Conservation (phyloP, 2,113 vertebrate species). For the Apodemus sylvaticus region DNA sequence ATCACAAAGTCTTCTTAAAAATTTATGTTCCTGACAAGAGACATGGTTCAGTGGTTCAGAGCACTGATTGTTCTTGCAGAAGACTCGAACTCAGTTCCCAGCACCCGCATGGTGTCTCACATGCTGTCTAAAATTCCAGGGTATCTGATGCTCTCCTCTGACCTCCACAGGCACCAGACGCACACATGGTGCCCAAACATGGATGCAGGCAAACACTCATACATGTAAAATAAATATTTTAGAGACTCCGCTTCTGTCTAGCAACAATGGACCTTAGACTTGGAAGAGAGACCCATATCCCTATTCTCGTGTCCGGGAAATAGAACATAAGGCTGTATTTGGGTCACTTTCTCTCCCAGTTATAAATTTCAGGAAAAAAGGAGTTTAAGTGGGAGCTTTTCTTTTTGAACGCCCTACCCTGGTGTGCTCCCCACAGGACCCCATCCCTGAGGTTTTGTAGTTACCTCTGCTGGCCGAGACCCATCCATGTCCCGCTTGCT, state of each 20-base stretch:
- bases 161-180: background rate
- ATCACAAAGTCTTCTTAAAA: background rate
- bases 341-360: background rate
- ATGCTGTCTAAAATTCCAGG: background rate
- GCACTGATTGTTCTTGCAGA: background rate
- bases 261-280: background rate
- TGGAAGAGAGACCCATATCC: background rate
- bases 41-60: background rate
- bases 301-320: background rate
- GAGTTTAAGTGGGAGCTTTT: background rate
- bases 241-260: constrained; percentile 4
- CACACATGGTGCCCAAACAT: background rate
- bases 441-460: background rate
- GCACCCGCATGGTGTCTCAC: background rate
- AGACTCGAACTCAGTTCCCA: background rate
- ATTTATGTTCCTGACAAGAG: background rate
- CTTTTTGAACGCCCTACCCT: background rate
- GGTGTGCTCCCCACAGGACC: background rate
- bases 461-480: background rate
- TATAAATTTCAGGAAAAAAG: background rate
- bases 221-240: background rate
- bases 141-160: background rate
- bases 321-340: background rate
- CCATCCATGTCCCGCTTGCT: background rate
- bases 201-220: background rate